Evolutionary conservation across 2,113 vertebrate genomes (phyloP), one percentile per base, ranked within the genome.

Genomic region (Ptyas mucosa): DNA sequence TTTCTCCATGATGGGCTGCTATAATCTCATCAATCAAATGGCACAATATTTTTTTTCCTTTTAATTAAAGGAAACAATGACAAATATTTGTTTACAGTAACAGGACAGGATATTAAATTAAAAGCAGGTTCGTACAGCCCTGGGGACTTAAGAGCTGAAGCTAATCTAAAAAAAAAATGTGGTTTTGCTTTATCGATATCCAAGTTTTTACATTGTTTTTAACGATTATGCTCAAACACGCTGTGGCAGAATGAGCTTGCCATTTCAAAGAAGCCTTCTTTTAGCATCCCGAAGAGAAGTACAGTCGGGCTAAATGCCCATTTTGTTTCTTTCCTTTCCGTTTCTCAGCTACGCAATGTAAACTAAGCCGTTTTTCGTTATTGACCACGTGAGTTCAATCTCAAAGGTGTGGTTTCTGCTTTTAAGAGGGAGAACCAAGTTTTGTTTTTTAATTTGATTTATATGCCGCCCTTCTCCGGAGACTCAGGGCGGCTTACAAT

Each of bases 21-120:
- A 2, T 93, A 85, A 95, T 93, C 91, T 91, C 94, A 85, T 96
- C 95, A 97, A 85, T 96, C 94, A 90, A 95, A 97, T 96, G 96
- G 96, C 97, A 97, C 96, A 95, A 96, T 93, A 51, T 96, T 95
- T 90, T 96, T 95, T 90, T 96, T 95, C 97, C 96, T 97, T 93
- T 97, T 97, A 94, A 97, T 95, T 95, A 97, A 97, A 97, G 96
- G 97, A 97, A 97, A 94, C 92, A 96, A 96, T 95, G 97, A 97
- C 96, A 97, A 97, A 97, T 96, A 97, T 94, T 96, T 95, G 95
- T 94, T 96, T 96, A 97, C 96, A 97, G 95, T 96, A 97, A 96
- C 97, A 97, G 95, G 95, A 96, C 96, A 97, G 97, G 97, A 96
- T 96, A 97, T 97, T 97, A 97, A 97, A 96, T 96, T 97, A 97